Base-by-base conservation (phyloP, 2,888 invertebrate genomes). In the Plebejus melissa region DNA sequence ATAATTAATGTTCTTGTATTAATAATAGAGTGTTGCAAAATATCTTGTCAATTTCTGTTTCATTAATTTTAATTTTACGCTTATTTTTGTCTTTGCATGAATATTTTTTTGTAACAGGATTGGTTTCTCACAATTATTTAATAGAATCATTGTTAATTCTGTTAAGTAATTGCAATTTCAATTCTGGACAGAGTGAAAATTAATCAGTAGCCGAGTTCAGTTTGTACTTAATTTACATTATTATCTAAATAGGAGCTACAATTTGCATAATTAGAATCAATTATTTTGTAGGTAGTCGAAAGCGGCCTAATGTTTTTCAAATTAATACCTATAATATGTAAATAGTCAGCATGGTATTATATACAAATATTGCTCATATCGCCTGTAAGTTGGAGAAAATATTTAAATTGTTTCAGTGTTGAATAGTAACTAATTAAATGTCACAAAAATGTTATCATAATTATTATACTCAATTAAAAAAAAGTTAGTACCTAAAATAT, bases 221-320 rank as follows among this genome's bases (percentile, higher is more conserved):
- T 60, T 60, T 60, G 60, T 32, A 22, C 22, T 22, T 22, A 13
- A 65, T 65, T 65, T 36, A 65, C 65, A 65, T 32, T 32, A 65
- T 60, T 60, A 22, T 60, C 65, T 36, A 65, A 65, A 65, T 32
- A 36, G 3, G 32, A 13, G 6, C 16, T 65, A 1, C 7, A 28
- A 28, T 65, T 65, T 36, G 65, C 65, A 16, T 65, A 65, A 65
- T 65, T 65, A 22, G 32, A 65, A 65, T 11, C 16, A 65, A 65
- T 65, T 65, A 32, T 36, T 32, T 32, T 65, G 36, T 65, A 65
- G 13, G 5, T 65, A 13, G 60, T 65, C 11, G 32, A 65, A 65
- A 65, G 28, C 65, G 65, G 65, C 65, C 65, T 65, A 65, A 65
- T 32, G 28, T 60, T 60, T 11, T 28, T 60, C 11, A 28, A 28